Base-by-base conservation (phyloP, 2,113 vertebrate genomes). In the Zosterops pallidus region DNA sequence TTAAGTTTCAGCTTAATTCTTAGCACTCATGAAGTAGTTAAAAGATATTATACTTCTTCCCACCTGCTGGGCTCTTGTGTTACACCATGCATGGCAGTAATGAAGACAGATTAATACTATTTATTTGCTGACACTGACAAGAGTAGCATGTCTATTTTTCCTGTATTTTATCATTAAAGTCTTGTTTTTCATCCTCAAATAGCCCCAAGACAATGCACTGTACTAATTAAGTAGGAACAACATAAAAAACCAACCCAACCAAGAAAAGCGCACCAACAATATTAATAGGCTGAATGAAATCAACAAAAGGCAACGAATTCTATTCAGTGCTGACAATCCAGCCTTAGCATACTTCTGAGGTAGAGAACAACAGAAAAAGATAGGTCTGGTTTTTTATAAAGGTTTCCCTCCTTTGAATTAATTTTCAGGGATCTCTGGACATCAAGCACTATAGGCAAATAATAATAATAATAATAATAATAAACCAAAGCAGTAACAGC, bases 61-160 rank as follows among this genome's bases (percentile, higher is more conserved):
- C 60, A 94, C 94, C 87, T 93, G 90, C 85, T 91, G 39, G 35
- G 83, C 53, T 76, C 88, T 70, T 80, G 91, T 87, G 91, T 92
- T 96, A 95, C 94, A 96, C 56, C 60, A 82, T 82, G 67, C 88
- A 81, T 16, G 86, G 89, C 90, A 94, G 91, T 98, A 98, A 99
- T 98, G 98, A 99, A 99, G 98, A 98, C 96, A 97, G 97, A 99
- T 98, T 97, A 97, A 96, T 79, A 91, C 86, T 98, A 97, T 98
- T 98, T 98, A 96, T 97, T 98, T 96, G 91, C 95, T 97, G 98
- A 98, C 97, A 94, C 56, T 82, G 97, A 97, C 96, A 97, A 97
- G 94, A 94, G 92, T 90, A 97, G 71, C 92, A 95, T 96, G 94
- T 88, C 96, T 97, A 96, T 87, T 93, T 96, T 49, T 9, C 80